phyloP scores from a whole-genome alignment of 1,140 invertebrate genomes.

The Zaprionus camerounensis region DNA sequence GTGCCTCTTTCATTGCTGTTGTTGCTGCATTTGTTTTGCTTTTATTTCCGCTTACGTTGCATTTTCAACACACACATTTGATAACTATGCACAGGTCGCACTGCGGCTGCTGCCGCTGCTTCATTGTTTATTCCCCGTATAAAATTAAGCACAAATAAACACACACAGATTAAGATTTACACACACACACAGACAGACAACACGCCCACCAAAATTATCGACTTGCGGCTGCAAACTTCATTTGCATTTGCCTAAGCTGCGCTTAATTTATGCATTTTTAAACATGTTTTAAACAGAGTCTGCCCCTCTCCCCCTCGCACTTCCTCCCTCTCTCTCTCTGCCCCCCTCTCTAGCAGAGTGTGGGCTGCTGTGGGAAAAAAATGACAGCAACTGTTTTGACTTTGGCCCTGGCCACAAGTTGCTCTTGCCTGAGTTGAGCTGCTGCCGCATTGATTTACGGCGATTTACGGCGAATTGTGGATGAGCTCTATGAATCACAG shows the following conservation, averaged over 20 bases:
- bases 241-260: conserved; percentile 64
- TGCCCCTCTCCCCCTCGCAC: background rate
- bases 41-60: conserved; percentile 73
- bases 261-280: conserved; percentile 77
- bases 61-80: conserved; percentile 47
- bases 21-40: conserved; percentile 65
- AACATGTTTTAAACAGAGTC: conserved; percentile 65
- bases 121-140: conserved; percentile 13
- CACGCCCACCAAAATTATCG: conserved; percentile 56
- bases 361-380: conserved; percentile 63
- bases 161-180: conserved; percentile 6
- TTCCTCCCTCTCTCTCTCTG: conserved; percentile 8
- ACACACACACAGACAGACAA: conserved; percentile 5
- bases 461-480: conserved; percentile 33
- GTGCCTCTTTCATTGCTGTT: conserved; percentile 26
- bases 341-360: conserved; percentile 6
- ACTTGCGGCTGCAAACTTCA: conserved; percentile 32
- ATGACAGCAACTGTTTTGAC: conserved; percentile 33
- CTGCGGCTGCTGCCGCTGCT: background rate
- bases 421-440: background rate
- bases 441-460: conserved; percentile 27
- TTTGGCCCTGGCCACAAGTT: conserved; percentile 35
- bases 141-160: conserved; percentile 17
- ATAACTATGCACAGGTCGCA: conserved; percentile 20
- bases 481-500: conserved; percentile 43